Evolutionary conservation across 1,140 invertebrate genomes (phyloP), one percentile per base, ranked within the genome.

Genomic region (Bicyclus anynana): DNA sequence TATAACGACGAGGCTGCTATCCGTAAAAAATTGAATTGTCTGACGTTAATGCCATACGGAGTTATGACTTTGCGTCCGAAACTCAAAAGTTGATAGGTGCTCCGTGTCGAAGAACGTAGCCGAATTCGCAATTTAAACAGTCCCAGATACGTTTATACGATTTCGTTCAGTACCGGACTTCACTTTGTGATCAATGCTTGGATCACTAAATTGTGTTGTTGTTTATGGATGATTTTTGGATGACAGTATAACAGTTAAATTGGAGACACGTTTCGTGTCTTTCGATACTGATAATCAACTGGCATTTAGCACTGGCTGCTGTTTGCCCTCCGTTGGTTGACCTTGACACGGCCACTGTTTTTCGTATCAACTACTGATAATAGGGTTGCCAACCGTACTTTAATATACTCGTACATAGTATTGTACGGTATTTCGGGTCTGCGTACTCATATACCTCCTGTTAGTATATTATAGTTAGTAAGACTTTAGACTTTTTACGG

Each of bases 281-380:
- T 76, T 73, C 74, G 65, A 71, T 68, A 83, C 73, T 70, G 63
- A 47, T 68, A 70, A 72, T 78, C 80, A 77, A 87, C 80, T 84
- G 77, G 48, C 76, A 69, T n/a, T n/a, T n/a, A n/a, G n/a, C n/a
- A n/a, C n/a, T n/a, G n/a, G n/a, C n/a, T n/a, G 61, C 68, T 56
- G 65, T 72, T 80, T 72, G 73, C 80, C 80, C 80, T 81, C 78
- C 77, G 79, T 84, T n/a, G n/a, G n/a, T n/a, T 83, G 83, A 77
- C 84, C 85, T 65, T 85, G 82, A 80, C 82, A 82, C 85, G 84
- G 84, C n/a, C n/a, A n/a, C n/a, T n/a, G n/a, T n/a, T n/a, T n/a
- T n/a, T n/a, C n/a, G n/a, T 87, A 87, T n/a, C n/a, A n/a, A n/a
- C n/a, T n/a, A n/a, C n/a, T n/a, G n/a, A n/a, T n/a, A n/a, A n/a